phyloP scores from a whole-genome alignment of 2,797 vertebrate species.

The Muraenolepis orangiensis region DNA sequence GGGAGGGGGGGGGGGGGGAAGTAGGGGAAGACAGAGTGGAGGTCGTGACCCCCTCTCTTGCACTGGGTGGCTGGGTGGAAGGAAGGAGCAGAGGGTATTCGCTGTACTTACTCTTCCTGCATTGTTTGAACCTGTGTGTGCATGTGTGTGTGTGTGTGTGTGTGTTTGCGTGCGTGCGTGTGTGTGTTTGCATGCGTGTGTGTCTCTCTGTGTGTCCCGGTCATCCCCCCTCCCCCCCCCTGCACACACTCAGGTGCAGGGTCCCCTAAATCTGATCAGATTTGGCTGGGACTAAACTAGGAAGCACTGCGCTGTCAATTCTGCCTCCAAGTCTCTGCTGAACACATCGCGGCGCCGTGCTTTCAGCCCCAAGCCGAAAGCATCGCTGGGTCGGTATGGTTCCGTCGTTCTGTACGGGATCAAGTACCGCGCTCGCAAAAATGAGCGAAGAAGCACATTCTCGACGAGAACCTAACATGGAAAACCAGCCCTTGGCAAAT shows the following conservation, averaged over 20 bases:
- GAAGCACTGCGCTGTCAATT: constrained; percentile 8
- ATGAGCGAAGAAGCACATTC: neutral
- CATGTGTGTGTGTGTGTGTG: constrained; percentile 23
- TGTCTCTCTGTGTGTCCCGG: neutral
- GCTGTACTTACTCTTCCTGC: constrained; percentile 45
- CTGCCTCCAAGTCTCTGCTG: neutral
- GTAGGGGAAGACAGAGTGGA: constrained; percentile 44
- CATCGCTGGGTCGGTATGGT: neutral
- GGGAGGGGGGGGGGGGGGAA: constrained; percentile 43
- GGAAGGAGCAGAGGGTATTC: constrained; percentile 35
- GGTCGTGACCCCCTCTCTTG: constrained; percentile 41
- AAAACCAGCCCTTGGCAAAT: constrained; percentile 2
- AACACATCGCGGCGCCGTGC: neutral
- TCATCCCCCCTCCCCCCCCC: no score
- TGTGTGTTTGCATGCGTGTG: neutral
- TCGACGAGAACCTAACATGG: neutral
- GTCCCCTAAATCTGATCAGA: constrained; percentile 2
- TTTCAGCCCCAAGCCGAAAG: neutral
- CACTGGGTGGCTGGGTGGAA: constrained; percentile 45
- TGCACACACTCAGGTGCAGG: neutral
- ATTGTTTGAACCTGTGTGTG: neutral
- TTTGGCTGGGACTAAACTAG: constrained; percentile 2
- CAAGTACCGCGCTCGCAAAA: neutral
- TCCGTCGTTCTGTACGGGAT: neutral
- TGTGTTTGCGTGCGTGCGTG: neutral